Base-by-base conservation (phyloP, 2,888 invertebrate genomes). In the Eupithecia centaureata region DNA sequence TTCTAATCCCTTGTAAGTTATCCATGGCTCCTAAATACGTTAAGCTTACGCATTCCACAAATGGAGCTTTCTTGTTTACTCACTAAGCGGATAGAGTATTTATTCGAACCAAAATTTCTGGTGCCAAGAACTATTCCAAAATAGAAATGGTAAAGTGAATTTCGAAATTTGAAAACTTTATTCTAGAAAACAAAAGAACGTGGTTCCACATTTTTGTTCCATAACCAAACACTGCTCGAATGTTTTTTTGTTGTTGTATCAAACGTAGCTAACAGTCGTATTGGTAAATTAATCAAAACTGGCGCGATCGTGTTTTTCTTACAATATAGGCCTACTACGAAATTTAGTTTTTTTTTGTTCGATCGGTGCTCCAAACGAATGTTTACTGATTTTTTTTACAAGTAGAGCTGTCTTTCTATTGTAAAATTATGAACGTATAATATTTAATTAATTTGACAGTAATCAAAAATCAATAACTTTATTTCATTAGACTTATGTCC, bases 1-100 rank as follows among this genome's bases (percentile, higher is more conserved):
- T 38, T 30, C 5, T 61, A 65, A 38, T 62, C 61, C 61, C 30
- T 25, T 38, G 18, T 42, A 58, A 30, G 33, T 65, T 33, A 25
- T 68, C 61, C 38, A 30, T 38, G 51, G 63, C 61, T 57, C 22
- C 13, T 59, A 62, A 65, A 68, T 65, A 65, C 59, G 59, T 68
- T 58, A 58, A 59, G 62, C 65, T 61, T 25, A 28, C 63, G 58
- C 68, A 65, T 68, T 68, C 65, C 58, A 33, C 8, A 28, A 63
- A 35, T 30, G 60, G 51, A 38, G 27, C 63, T 22, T 68, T 61
- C 61, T 30, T 64, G 61, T 51, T 64, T 61, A 64, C 32, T 57
- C 57, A 57, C 57, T 57, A 18, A 57, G 18, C 47, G 57, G 57
- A 33, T 57, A 30, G 18, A n/a, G 30, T 32, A 32, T 56, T 56